Evolutionary conservation across 2,888 invertebrate species (phyloP).

Genomic region (Encarsia formosa): DNA sequence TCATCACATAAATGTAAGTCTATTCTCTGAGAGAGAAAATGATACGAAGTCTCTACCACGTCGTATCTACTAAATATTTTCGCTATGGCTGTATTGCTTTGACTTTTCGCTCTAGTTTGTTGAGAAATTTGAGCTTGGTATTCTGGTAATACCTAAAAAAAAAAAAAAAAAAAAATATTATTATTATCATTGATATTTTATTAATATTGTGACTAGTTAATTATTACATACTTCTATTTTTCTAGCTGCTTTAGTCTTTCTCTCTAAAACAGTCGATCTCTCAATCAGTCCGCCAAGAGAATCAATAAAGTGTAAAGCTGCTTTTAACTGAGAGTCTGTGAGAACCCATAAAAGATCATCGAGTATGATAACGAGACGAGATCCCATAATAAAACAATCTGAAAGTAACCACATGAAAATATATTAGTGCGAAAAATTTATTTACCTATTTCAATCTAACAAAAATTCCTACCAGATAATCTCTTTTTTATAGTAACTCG

Average conservation of each 20-base stretch:
- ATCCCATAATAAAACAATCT: slow-evolving; percentile 93
- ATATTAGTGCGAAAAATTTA: slow-evolving; percentile 1
- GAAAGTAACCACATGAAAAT: slow-evolving; percentile 36
- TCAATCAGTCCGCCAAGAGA: slow-evolving; percentile 79
- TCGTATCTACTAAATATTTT: slow-evolving; percentile 82
- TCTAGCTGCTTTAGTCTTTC: slow-evolving; percentile 77
- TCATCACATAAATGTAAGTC: slow-evolving; percentile 97
- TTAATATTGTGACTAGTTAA: slow-evolving; percentile 3
- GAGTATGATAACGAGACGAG: slow-evolving; percentile 84
- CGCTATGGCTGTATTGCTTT: slow-evolving; percentile 48
- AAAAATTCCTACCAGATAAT: slow-evolving; percentile 62
- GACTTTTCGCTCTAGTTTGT: slow-evolving; percentile 53
- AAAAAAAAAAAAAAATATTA: slow-evolving; percentile 15
- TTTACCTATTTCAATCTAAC: background rate
- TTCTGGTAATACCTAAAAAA: slow-evolving; percentile 62
- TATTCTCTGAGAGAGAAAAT: slow-evolving; percentile 86
- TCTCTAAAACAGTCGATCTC: slow-evolving; percentile 72
- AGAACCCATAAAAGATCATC: slow-evolving; percentile 97
- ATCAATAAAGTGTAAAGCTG: slow-evolving; percentile 84
- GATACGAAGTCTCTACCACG: slow-evolving; percentile 97
- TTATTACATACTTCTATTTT: slow-evolving; percentile 67
- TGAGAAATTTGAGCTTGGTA: slow-evolving; percentile 70
- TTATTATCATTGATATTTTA: slow-evolving; percentile 3
- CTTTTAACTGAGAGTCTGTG: slow-evolving; percentile 92
- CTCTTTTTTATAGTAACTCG: slow-evolving; percentile 94